phyloP scores from a whole-genome alignment of 2,797 vertebrate species.

The Oophaga sylvatica region DNA sequence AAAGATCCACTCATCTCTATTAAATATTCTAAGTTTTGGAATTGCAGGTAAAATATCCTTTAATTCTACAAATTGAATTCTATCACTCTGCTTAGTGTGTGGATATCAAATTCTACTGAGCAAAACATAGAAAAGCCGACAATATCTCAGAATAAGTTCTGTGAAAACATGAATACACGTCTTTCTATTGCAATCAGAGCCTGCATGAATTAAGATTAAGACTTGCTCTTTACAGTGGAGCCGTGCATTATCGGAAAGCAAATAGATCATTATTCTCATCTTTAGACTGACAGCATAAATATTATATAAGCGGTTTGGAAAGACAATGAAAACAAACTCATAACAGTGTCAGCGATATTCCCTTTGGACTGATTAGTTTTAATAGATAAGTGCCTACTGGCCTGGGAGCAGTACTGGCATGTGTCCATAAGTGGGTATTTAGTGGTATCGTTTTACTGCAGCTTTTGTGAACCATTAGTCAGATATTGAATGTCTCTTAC shows the following conservation, averaged over 20 bases:
- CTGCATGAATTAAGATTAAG: neutral
- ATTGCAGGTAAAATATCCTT: neutral
- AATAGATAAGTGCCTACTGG: constrained; percentile 52
- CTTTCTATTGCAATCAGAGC: neutral
- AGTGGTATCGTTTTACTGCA: constrained; percentile 60
- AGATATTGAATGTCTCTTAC: constrained; percentile 20
- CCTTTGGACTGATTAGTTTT: constrained; percentile 59
- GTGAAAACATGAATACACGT: neutral
- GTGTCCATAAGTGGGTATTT: constrained; percentile 49
- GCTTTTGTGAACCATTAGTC: constrained; percentile 41
- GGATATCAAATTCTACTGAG: neutral
- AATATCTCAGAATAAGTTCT: neutral
- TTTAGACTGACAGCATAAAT: constrained; percentile 47
- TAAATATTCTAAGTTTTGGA: neutral
- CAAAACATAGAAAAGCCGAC: neutral
- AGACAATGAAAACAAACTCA: constrained; percentile 60
- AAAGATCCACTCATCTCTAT: too few species aligned
- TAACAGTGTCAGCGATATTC: constrained; percentile 57
- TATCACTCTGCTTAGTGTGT: neutral
- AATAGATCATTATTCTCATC: constrained; percentile 32
- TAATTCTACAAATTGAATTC: neutral
- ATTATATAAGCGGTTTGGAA: constrained; percentile 58
- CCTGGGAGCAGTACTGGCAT: constrained; percentile 53
- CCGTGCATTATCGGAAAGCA: constrained; percentile 26
- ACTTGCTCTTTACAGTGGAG: neutral